Conservation (phyloP, 30 jellyfish, hydroid and myxozoan species). For the Mastigias papua region DNA sequence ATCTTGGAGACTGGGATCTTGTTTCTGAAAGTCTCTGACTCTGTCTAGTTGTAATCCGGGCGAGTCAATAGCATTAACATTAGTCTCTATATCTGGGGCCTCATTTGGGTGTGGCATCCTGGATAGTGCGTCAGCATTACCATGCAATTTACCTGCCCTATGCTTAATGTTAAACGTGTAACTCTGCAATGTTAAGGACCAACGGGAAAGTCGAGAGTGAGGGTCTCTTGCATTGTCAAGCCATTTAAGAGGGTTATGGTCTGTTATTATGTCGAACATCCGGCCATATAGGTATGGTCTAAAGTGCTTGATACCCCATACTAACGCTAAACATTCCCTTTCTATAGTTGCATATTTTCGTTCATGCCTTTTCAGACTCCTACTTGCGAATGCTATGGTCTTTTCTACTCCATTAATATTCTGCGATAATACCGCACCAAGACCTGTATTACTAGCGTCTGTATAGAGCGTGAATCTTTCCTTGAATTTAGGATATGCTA, state of each 20-base stretch:
- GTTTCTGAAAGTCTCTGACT: slow-evolving; percentile 17
- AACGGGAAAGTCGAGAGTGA: slow-evolving; percentile 51
- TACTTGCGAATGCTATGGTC: slow-evolving; percentile 59
- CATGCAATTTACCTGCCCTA: slow-evolving; percentile 62
- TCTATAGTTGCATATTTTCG: slow-evolving; percentile 49
- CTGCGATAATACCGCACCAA: slow-evolving; percentile 75
- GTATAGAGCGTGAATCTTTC: slow-evolving; percentile 47
- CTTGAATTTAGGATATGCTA: slow-evolving; percentile 40
- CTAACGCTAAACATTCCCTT: slow-evolving; percentile 34
- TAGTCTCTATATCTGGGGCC: neutral
- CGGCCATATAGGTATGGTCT: slow-evolving; percentile 68
- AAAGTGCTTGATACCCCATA: slow-evolving; percentile 66
- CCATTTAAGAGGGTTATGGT: slow-evolving; percentile 68
- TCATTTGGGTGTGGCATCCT: slow-evolving; percentile 56
- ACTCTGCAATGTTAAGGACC: slow-evolving; percentile 44
- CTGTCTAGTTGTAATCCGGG: slow-evolving; percentile 65
- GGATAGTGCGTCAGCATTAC: slow-evolving; percentile 58
- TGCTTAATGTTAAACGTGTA: slow-evolving; percentile 21
- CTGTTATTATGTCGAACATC: slow-evolving; percentile 38
- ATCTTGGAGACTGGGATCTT: slow-evolving; percentile 47
- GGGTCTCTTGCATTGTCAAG: slow-evolving; percentile 66
- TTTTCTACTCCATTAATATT: slow-evolving; percentile 40
- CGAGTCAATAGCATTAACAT: slow-evolving; percentile 5
- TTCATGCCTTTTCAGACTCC: slow-evolving; percentile 40
- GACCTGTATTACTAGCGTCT: slow-evolving; percentile 62